These are phyloP conservation scores for Coregonus clupeaformis DNA, from an alignment of 2,113 vertebrate species.

Conservation along the genomic window DNA sequence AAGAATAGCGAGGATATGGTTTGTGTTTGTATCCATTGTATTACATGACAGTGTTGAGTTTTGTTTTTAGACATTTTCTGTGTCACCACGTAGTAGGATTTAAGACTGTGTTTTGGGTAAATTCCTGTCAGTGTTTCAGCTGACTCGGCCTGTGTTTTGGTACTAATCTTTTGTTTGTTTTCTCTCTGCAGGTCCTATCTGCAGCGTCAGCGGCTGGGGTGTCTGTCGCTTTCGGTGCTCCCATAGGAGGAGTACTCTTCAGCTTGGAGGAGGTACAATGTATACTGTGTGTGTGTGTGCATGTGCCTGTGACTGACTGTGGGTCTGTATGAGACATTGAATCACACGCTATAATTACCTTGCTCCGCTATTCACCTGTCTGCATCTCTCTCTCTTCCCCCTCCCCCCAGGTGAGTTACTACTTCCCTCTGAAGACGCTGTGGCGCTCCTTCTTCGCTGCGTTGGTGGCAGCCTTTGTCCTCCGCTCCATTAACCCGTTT, in stretches of 20 bases:
- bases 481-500: constrained; percentile 98
- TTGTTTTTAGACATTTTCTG: neutral
- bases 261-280: constrained; percentile 91
- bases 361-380: too few relatives aligned
- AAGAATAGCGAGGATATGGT: constrained; percentile 86
- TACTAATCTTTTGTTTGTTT: constrained; percentile 15
- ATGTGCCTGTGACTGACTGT: neutral
- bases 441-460: constrained; percentile 99
- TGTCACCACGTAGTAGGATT: neutral
- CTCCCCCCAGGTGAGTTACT: constrained; percentile 89
- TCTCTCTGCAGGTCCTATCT: constrained; percentile 84
- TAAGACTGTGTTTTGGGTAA: neutral
- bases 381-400: too few relatives aligned
- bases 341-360: too few relatives aligned
- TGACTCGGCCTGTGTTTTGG: neutral
- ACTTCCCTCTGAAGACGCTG: constrained; percentile 96
- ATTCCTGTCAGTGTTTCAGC: neutral
- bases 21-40: neutral
- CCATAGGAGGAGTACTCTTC: constrained; percentile 97
- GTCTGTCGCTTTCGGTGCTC: constrained; percentile 97
- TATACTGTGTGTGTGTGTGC: neutral
- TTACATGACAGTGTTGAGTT: neutral
- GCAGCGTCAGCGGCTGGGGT: constrained; percentile 97
- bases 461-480: constrained; percentile 94
- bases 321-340: too few relatives aligned